Percentiles rank a stretch among this genome's conserved stretches.
phyloP scores from a whole-genome alignment of 2,888 invertebrate genomes.

The Polymixis flavicincta region DNA sequence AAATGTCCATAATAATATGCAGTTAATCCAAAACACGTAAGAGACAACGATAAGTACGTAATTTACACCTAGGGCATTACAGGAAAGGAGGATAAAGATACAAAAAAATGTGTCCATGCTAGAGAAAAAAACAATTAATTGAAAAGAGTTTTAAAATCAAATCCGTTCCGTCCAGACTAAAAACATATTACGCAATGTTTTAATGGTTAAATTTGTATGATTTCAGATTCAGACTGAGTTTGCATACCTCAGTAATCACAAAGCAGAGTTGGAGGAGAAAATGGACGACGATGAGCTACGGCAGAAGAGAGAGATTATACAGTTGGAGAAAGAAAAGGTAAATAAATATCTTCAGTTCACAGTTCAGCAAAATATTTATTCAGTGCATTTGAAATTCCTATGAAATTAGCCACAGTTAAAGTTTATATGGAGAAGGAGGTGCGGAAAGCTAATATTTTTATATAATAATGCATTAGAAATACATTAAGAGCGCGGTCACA shows the following conservation, averaged over 20 bases:
- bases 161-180: background rate
- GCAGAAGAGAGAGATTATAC: constrained; percentile 92
- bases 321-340: constrained; percentile 93
- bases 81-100: background rate
- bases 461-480: no score
- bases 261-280: constrained; percentile 93
- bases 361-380: constrained; percentile 4
- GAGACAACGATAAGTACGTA: background rate
- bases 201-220: constrained; percentile 12
- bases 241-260: constrained; percentile 94
- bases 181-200: constrained; percentile 1
- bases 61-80: background rate
- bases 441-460: no score
- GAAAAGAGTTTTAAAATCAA: background rate
- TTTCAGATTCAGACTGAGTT: constrained; percentile 95
- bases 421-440: no score
- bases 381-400: no score
- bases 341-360: background rate
- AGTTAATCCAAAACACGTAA: background rate
- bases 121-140: background rate
- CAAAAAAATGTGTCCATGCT: background rate
- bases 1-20: background rate
- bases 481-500: no score
- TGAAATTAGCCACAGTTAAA: no score
- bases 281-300: constrained; percentile 90